Evolutionary conservation across 1,140 invertebrate species (phyloP).

Genomic region (Anastrepha obliqua): DNA sequence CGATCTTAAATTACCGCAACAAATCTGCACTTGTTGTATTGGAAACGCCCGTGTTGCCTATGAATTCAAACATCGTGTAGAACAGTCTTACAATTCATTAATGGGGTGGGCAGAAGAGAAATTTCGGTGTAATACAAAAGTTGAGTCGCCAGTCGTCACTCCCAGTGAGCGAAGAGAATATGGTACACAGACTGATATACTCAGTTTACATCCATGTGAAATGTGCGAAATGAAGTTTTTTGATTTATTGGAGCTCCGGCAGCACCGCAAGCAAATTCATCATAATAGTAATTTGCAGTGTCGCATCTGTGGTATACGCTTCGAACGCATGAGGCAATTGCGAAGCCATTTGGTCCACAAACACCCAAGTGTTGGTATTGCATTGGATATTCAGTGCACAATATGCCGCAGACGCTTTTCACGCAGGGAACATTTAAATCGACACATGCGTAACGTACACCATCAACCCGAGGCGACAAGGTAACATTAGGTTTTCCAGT

Average conservation of each 20-base stretch:
- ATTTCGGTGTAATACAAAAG: background rate
- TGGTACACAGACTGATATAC: slow-evolving; percentile 67
- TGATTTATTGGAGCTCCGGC: slow-evolving; percentile 62
- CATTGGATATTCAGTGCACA: slow-evolving; percentile 58
- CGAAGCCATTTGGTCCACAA: slow-evolving; percentile 62
- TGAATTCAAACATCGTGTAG: slow-evolving; percentile 66
- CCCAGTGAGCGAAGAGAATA: slow-evolving; percentile 57
- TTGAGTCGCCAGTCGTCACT: background rate
- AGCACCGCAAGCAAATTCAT: slow-evolving; percentile 65
- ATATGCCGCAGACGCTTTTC: slow-evolving; percentile 64
- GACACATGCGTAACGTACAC: slow-evolving; percentile 66
- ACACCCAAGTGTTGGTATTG: slow-evolving; percentile 61
- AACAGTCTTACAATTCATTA: slow-evolving; percentile 62
- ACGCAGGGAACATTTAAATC: slow-evolving; percentile 65
- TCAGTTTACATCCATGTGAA: slow-evolving; percentile 65
- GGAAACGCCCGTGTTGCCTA: slow-evolving; percentile 66
- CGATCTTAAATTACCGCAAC: slow-evolving; percentile 62
- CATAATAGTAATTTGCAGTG: slow-evolving; percentile 61
- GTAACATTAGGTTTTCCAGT: background rate
- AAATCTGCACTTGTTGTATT: slow-evolving; percentile 66
- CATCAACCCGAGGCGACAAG: slow-evolving; percentile 5
- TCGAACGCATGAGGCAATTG: slow-evolving; percentile 63
- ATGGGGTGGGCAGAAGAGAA: background rate
- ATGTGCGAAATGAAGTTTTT: slow-evolving; percentile 67
- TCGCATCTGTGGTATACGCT: slow-evolving; percentile 63